Evolutionary conservation across 2,888 invertebrate species (phyloP), one percentile per base, ranked within the genome.

Genomic region (Campopleginae sp.): DNA sequence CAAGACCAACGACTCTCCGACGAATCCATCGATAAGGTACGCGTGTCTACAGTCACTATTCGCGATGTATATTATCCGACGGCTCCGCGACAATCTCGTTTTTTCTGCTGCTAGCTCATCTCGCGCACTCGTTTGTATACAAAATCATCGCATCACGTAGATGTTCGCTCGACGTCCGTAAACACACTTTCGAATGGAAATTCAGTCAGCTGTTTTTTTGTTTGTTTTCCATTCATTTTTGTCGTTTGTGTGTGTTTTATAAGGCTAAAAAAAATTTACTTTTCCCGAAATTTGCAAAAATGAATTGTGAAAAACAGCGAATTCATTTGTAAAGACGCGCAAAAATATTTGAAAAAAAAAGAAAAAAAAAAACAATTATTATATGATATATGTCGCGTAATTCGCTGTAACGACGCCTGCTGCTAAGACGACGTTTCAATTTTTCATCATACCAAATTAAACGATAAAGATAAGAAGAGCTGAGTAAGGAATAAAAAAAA

Each of bases 1-100:
- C 94, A 95, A 58, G 91, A 95, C 33, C 92, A 92, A 0, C 87
- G 89, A 4, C 87, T 90, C 33, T 89, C 91, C 0, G 88, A 89
- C 1, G 87, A 89, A 14, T 90, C 89, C 17, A 86, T 93, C 5
- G 89, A 93, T 46, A 91, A 93, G 91, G 93, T 93, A 86, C 84
- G 46, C 7, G 5, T 31, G 33, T 12, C 63, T 48, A 46, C n/a
- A 54, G 7, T 31, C 6, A 38, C 23, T 33, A 54, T 44, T 7
- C n/a, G n/a, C n/a, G n/a, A n/a, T n/a, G 6, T 5, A 68, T 44
- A 38, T 23, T 8, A 44, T 10, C 5, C 8, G 19, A 58, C 27
- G 14, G 54, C 8, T 7, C 17, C 2, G 2, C 58, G 23, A 27
- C 3, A 23, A 23, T 0, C 27, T 1, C 12, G 27, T 27, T 5